Evolutionary conservation across 2,113 vertebrate genomes (phyloP), one percentile per base, ranked within the genome.

Genomic region (Mus spicilegus): DNA sequence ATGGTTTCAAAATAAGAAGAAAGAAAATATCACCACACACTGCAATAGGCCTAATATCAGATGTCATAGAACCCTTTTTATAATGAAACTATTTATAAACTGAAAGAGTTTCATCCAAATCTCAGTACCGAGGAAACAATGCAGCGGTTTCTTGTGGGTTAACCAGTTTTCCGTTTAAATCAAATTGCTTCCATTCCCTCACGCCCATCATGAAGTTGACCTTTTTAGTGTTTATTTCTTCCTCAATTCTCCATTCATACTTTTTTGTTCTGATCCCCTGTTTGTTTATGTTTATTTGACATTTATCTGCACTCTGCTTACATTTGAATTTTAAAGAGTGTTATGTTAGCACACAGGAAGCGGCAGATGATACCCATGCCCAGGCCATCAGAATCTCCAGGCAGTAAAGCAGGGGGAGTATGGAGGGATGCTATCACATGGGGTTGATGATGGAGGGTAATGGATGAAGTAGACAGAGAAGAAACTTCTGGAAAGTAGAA

Each of bases 221-320:
- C 42, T 73, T 82, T 97, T 72, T 12, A 2, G 4, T 51, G 26
- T 61, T 65, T 61, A n/a, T 63, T 88, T 11, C 39, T 42, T 26
- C 39, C 42, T 95, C 42, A 63, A 14, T 39, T 76, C 30, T 76
- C 61, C 16, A 86, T 42, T 36, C 26, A 93, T 5, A 42, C 14
- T 22, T 33, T 89, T 8, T 33, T 85, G 19, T 33, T 80, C n/a
- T 42, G 58, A 84, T 63, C 81, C n/a, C 63, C 2, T 42, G 7
- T 84, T 84, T 63, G 58, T 84, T 63, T 46, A 85, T 76, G 39
- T 61, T 93, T 82, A 54, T 94, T 69, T 94, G 36, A 46, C 16
- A 86, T 36, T 67, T 72, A 77, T 77, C 81, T 81, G 72, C 12
- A 72, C 1, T 95, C 36, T 95, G 49, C 75, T 42, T 69, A 20